Conservation (phyloP, 2,113 vertebrate genomes). For the Chrysochloris asiatica region DNA sequence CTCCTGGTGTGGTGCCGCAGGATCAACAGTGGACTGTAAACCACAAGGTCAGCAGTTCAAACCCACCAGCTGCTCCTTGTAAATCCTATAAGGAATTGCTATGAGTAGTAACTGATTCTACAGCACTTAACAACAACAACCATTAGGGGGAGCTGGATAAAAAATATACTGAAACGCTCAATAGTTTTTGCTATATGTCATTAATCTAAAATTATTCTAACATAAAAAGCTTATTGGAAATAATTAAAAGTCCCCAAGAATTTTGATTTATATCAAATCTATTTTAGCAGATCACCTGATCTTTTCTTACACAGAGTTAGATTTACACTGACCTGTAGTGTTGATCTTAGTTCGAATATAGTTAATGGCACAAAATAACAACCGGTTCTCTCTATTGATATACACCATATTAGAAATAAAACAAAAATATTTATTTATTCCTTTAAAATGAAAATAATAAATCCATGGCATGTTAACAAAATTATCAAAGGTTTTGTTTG, state of each 20-base stretch:
- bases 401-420: background rate
- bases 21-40: too few species aligned
- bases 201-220: background rate
- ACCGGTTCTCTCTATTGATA: background rate
- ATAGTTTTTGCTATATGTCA: background rate
- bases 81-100: too few species aligned
- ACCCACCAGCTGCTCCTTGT: too few species aligned
- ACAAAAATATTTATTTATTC: background rate
- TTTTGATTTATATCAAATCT: background rate
- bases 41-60: too few species aligned
- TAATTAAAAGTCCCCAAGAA: background rate
- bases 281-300: background rate
- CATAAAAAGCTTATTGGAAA: background rate
- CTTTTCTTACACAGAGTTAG: background rate
- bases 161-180: background rate
- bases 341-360: background rate
- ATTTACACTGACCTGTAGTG: background rate
- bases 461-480: background rate
- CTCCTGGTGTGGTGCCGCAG: too few species aligned
- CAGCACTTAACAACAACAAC: too few species aligned
- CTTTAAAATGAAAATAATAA: background rate
- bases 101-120: too few species aligned
- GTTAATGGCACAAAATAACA: background rate
- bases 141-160: background rate
- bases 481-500: background rate